A percentile compares a stretch with the other conserved stretches of the same genome.
phyloP scores from a whole-genome alignment of 1,140 invertebrate species.

The Bombus huntii region DNA sequence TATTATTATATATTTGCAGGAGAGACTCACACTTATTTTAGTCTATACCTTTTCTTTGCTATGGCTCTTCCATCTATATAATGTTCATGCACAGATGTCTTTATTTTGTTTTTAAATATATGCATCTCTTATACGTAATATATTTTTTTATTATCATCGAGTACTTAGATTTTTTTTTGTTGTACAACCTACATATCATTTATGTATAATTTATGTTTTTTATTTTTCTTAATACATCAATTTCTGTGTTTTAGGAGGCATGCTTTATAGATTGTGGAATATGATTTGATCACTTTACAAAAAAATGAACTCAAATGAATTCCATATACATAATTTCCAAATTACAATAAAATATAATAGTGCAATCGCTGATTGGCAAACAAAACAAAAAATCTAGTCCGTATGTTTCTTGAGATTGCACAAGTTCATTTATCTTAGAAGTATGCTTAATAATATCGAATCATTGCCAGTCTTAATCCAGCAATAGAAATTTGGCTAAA shows the following conservation, averaged over 20 bases:
- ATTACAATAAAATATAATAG: background rate
- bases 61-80: slow-evolving; percentile 75
- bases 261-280: slow-evolving; percentile 63
- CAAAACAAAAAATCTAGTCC: background rate
- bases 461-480: background rate
- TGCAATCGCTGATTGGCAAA: background rate
- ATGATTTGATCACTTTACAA: slow-evolving; percentile 4
- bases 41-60: slow-evolving; percentile 73
- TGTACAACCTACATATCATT: slow-evolving; percentile 77
- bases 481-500: slow-evolving; percentile 13
- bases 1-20: slow-evolving; percentile 71
- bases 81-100: slow-evolving; percentile 75
- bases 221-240: slow-evolving; percentile 69
- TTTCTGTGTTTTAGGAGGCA: slow-evolving; percentile 64
- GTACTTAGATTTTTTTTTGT: slow-evolving; percentile 72
- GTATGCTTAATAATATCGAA: background rate
- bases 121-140: slow-evolving; percentile 76
- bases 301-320: slow-evolving; percentile 6
- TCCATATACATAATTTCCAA: background rate
- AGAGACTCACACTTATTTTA: slow-evolving; percentile 75
- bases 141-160: slow-evolving; percentile 76
- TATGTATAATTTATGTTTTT: slow-evolving; percentile 76
- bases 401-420: background rate
- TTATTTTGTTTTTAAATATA: slow-evolving; percentile 73
- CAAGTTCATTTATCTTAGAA: background rate